Conservation (phyloP, 2,888 invertebrate genomes). For the Pollenia labialis region DNA sequence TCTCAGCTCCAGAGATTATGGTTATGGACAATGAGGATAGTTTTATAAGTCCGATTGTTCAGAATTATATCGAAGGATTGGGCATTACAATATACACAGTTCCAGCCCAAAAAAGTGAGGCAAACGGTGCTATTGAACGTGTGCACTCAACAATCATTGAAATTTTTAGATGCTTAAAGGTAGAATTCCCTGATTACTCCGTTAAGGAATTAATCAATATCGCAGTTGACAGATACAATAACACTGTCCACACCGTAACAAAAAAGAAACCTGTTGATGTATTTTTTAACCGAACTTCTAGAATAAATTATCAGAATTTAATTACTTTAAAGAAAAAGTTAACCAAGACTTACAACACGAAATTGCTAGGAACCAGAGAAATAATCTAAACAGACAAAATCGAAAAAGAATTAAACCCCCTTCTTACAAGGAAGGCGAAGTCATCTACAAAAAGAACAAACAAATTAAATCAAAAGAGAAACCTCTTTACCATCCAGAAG, state of each 20-base stretch:
- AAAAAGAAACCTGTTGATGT: slow-evolving; percentile 67
- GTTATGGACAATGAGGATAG: slow-evolving; percentile 66
- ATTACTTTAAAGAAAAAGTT: slow-evolving; percentile 6
- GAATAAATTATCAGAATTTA: slow-evolving; percentile 22
- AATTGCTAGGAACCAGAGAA: background rate
- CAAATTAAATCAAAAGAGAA: slow-evolving; percentile 12
- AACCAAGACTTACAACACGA: background rate
- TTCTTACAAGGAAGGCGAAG: slow-evolving; percentile 13
- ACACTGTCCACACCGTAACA: slow-evolving; percentile 67
- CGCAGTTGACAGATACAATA: slow-evolving; percentile 72
- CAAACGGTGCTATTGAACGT: slow-evolving; percentile 64
- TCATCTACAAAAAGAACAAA: background rate
- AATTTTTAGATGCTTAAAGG: slow-evolving; percentile 57
- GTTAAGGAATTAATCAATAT: slow-evolving; percentile 49
- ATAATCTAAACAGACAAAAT: background rate
- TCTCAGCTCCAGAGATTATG: slow-evolving; percentile 60
- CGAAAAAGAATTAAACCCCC: slow-evolving; percentile 1
- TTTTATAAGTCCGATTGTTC: slow-evolving; percentile 50
- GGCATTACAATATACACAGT: slow-evolving; percentile 26
- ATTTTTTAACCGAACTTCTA: slow-evolving; percentile 60
- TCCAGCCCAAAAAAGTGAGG: slow-evolving; percentile 61
- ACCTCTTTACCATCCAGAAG: slow-evolving; percentile 12
- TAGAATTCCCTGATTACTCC: slow-evolving; percentile 31
- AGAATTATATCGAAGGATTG: slow-evolving; percentile 21
- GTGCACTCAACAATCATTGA: slow-evolving; percentile 68